phyloP scores from a whole-genome alignment of 2,888 invertebrate species.

The Synanthedon myopaeformis region DNA sequence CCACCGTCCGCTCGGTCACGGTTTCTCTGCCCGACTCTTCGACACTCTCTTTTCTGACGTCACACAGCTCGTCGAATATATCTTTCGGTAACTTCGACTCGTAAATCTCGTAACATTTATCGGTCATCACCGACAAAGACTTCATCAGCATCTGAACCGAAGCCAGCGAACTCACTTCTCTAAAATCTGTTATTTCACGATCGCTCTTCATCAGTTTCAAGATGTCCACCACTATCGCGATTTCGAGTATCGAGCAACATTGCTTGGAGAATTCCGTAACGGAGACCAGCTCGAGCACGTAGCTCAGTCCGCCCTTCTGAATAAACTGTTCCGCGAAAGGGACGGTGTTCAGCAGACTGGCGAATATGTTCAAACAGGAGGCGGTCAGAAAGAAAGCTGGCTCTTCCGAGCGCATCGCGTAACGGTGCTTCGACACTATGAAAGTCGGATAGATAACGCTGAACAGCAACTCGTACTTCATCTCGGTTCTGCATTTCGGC shows the following conservation, averaged over 20 bases:
- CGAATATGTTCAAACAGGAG: conserved; percentile 72
- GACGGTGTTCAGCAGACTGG: conserved; percentile 66
- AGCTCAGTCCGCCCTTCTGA: conserved; percentile 67
- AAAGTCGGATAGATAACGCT: conserved; percentile 73
- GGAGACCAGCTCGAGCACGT: conserved; percentile 65
- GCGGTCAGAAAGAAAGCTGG: conserved; percentile 68
- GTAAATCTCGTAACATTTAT: conserved; percentile 45
- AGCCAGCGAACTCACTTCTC: conserved; percentile 45
- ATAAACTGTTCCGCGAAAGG: conserved; percentile 72
- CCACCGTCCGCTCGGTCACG: conserved; percentile 20
- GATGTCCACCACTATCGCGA: conserved; percentile 71
- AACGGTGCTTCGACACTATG: conserved; percentile 63
- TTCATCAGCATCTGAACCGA: conserved; percentile 58
- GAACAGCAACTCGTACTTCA: conserved; percentile 70
- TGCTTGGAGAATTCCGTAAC: conserved; percentile 68
- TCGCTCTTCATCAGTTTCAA: conserved; percentile 53
- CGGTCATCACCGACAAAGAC: conserved; percentile 43
- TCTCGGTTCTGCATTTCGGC: conserved; percentile 62
- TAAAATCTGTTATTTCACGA: conserved; percentile 31
- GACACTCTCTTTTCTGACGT: conserved; percentile 30
- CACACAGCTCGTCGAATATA: conserved; percentile 36
- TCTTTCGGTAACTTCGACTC: conserved; percentile 34
- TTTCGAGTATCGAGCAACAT: conserved; percentile 72
- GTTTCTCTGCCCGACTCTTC: conserved; percentile 13
- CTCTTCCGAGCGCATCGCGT: conserved; percentile 54